These are phyloP conservation scores for Columbina picui DNA, from an alignment of 2,113 vertebrate species.

Conservation along the genomic window DNA sequence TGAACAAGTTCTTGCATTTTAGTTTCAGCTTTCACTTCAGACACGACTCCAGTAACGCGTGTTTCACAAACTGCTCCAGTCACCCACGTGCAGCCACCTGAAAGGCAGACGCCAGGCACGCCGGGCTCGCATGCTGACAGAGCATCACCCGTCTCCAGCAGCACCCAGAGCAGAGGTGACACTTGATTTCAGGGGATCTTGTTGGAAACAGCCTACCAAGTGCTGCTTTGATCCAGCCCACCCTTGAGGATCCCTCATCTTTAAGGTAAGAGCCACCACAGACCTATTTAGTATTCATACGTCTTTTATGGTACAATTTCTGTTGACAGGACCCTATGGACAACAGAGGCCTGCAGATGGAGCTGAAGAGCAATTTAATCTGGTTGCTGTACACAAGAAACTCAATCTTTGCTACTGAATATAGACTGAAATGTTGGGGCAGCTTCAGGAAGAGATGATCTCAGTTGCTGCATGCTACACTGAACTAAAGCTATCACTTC, in stretches of 20 bases:
- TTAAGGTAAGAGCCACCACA: background rate
- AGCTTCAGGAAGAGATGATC: background rate
- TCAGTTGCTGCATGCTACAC: slow-evolving; percentile 2
- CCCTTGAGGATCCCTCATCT: background rate
- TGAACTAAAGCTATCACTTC: background rate
- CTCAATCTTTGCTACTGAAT: slow-evolving; percentile 51
- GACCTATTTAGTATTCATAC: background rate
- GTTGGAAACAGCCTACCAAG: background rate
- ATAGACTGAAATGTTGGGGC: slow-evolving; percentile 27
- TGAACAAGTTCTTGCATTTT: background rate
- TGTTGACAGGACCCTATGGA: background rate
- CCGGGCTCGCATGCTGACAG: background rate
- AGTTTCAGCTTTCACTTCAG: background rate
- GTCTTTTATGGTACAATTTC: background rate
- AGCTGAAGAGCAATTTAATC: slow-evolving; percentile 32
- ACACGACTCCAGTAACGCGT: background rate
- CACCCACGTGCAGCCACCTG: accelerated
- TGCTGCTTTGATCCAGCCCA: background rate
- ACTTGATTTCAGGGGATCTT: background rate
- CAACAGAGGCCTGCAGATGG: slow-evolving; percentile 28
- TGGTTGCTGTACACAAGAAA: background rate
- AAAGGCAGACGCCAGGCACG: background rate
- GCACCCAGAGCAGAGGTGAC: background rate
- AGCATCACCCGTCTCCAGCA: background rate
- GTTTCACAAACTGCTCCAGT: background rate